Evolutionary conservation across 2,888 invertebrate genomes (phyloP).

Genomic region (Mantis religiosa): DNA sequence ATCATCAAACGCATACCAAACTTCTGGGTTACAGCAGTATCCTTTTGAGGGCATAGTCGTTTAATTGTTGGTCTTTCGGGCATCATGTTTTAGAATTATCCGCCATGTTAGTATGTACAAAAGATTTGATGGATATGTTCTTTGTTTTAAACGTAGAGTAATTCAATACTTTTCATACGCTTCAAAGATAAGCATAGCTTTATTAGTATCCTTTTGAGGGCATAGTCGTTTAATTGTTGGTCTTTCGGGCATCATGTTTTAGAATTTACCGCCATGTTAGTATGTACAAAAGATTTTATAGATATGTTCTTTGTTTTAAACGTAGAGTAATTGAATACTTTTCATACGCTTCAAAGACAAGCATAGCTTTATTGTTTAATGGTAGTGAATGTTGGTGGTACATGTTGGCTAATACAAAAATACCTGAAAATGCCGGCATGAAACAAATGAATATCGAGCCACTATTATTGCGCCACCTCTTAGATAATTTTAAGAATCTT

Average conservation of each 20-base stretch:
- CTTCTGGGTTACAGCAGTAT: slow-evolving; percentile 72
- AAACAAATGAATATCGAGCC: slow-evolving; percentile 17
- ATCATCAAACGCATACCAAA: slow-evolving; percentile 73
- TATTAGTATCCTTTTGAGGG: too few relatives aligned
- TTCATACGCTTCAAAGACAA: background rate
- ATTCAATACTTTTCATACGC: too few relatives aligned
- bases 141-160: background rate
- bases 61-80: background rate
- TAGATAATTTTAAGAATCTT: too few relatives aligned
- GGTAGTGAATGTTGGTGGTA: background rate
- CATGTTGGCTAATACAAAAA: background rate
- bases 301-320: too few relatives aligned
- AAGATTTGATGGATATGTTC: background rate
- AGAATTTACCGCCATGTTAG: too few relatives aligned
- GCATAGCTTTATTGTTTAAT: too few relatives aligned
- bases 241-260: too few relatives aligned
- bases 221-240: too few relatives aligned
- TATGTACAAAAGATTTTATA: too few relatives aligned
- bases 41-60: background rate
- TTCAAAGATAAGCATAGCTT: too few relatives aligned
- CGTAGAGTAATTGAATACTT: background rate
- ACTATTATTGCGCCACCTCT: slow-evolving; percentile 11
- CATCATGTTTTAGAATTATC: slow-evolving; percentile 21
- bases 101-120: slow-evolving; percentile 23
- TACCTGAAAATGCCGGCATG: slow-evolving; percentile 23